A percentile compares a stretch with the other conserved stretches of the same genome.
phyloP scores from a whole-genome alignment of 2,888 invertebrate genomes.

The Halictus quadricinctus region DNA sequence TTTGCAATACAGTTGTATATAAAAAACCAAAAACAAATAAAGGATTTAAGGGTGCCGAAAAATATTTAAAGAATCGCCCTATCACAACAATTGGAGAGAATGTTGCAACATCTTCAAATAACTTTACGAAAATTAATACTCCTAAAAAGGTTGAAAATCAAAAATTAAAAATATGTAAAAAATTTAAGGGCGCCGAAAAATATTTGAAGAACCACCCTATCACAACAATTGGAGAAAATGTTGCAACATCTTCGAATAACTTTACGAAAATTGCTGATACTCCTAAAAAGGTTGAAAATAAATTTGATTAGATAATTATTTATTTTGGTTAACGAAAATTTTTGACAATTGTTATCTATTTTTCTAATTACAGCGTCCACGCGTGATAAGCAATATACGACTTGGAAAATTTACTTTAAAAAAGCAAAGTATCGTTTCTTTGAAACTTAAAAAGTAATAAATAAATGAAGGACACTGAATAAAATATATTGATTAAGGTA shows the following conservation, averaged over 20 bases:
- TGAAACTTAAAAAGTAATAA: constrained; percentile 40
- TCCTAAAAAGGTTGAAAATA: constrained; percentile 16
- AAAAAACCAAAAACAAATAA: background rate
- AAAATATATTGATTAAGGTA: background rate
- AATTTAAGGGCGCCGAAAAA: constrained; percentile 39
- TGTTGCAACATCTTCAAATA: background rate
- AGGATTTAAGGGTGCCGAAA: constrained; percentile 40
- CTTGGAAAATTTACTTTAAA: constrained; percentile 63
- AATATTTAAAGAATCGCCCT: constrained; percentile 27
- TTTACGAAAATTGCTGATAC: background rate
- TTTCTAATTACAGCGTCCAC: constrained; percentile 36
- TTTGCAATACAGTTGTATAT: background rate
- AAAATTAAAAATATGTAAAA: background rate
- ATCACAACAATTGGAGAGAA: constrained; percentile 2
- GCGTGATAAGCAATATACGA: background rate
- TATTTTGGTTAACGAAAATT: background rate
- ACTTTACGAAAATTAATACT: background rate
- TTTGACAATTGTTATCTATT: background rate
- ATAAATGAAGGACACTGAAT: background rate
- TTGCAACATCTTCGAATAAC: background rate
- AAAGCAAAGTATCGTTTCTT: constrained; percentile 69
- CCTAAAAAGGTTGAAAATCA: background rate
- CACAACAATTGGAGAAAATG: background rate
- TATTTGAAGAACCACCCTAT: constrained; percentile 24
- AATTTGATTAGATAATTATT: background rate